Evolutionary conservation across 2,888 invertebrate genomes (phyloP).

Genomic region (Sthenelais limicola): DNA sequence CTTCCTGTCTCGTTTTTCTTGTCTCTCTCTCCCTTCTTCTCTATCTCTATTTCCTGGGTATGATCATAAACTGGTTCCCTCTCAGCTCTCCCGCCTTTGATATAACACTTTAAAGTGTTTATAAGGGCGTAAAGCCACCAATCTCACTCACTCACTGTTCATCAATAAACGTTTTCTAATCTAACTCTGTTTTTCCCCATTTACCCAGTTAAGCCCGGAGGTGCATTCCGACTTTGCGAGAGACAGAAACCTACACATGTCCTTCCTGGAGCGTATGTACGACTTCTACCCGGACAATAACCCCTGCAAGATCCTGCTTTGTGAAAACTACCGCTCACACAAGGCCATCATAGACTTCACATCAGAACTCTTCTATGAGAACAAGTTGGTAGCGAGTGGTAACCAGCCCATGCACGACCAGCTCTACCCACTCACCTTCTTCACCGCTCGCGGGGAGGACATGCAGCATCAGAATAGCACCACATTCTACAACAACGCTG

Average conservation of each 20-base stretch:
- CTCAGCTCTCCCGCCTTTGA: too few species aligned
- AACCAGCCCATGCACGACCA: slow-evolving; percentile 69
- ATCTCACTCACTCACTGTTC: too few species aligned
- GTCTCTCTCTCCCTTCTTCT: too few species aligned
- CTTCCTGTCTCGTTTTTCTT: too few species aligned
- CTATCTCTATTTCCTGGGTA: too few species aligned
- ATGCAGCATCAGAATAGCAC: slow-evolving; percentile 82
- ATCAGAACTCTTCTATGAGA: slow-evolving; percentile 84
- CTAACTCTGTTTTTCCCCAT: too few species aligned
- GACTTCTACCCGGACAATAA: slow-evolving; percentile 81
- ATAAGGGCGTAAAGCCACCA: too few species aligned
- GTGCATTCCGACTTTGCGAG: slow-evolving; percentile 79
- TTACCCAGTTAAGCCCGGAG: slow-evolving; percentile 83
- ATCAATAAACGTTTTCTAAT: too few species aligned
- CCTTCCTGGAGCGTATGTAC: slow-evolving; percentile 84
- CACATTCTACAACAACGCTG: slow-evolving; percentile 86
- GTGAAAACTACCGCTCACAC: slow-evolving; percentile 88
- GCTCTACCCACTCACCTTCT: slow-evolving; percentile 82
- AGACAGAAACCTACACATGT: slow-evolving; percentile 75
- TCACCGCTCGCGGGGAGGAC: slow-evolving; percentile 85
- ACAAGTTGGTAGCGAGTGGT: slow-evolving; percentile 80
- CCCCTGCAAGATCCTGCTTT: slow-evolving; percentile 84
- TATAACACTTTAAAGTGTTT: too few species aligned
- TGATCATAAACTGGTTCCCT: too few species aligned
- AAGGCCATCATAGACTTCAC: slow-evolving; percentile 86